Evolutionary conservation across 1,140 invertebrate species (phyloP).

Genomic region (Harpegnathos saltator): DNA sequence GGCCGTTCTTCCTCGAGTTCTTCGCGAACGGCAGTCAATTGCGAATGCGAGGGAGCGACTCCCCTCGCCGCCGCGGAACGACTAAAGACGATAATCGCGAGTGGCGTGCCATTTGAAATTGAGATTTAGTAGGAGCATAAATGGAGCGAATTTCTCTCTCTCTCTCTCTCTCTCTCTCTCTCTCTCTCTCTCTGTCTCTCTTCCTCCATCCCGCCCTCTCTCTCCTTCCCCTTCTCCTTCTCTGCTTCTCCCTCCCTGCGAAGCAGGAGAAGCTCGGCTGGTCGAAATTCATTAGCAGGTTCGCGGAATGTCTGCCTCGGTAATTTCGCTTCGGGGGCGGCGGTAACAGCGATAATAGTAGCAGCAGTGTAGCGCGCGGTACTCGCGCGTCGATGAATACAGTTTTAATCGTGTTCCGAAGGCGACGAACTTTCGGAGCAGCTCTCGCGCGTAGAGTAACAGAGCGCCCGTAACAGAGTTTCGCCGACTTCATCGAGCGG

Average conservation of each 20-base stretch:
- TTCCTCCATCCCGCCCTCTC: not conserved
- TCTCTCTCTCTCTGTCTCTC: too few relatives aligned
- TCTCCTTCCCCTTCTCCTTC: too few relatives aligned
- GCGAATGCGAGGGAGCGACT: not conserved
- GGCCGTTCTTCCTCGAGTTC: not conserved
- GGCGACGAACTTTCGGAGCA: constrained; percentile 32
- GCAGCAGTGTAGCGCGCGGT: not conserved
- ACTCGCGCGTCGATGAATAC: constrained; percentile 37
- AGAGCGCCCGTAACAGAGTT: constrained; percentile 14
- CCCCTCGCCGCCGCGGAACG: too few relatives aligned
- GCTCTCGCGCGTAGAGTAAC: not conserved
- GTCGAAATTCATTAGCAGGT: constrained; percentile 49
- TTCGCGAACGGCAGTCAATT: constrained; percentile 3
- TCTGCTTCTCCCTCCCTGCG: too few relatives aligned
- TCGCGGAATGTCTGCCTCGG: constrained; percentile 55
- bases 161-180: not conserved
- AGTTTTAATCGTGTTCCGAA: constrained; percentile 58
- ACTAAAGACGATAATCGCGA: constrained; percentile 27
- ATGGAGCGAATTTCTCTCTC: constrained; percentile 35
- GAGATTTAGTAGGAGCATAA: constrained; percentile 56
- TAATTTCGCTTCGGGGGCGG: constrained; percentile 37
- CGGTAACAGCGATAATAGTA: not conserved
- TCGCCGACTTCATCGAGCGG: constrained; percentile 29
- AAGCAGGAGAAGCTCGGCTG: constrained; percentile 27
- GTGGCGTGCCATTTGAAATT: constrained; percentile 44